phyloP scores from a whole-genome alignment of 2,113 vertebrate genomes.

The Chaenocephalus aceratus region DNA sequence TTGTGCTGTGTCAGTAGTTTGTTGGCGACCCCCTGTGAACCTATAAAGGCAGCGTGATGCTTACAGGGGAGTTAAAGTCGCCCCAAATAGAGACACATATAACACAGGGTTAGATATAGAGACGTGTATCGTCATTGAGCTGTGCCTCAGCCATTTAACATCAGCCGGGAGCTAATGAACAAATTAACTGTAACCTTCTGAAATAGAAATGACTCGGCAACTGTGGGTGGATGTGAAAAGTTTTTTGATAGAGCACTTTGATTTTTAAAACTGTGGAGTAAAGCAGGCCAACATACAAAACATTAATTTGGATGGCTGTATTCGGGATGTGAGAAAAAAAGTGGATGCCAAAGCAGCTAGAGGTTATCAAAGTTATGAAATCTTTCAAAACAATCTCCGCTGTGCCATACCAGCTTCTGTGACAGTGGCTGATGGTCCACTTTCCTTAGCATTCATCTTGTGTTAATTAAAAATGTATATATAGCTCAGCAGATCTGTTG shows the following conservation, averaged over 20 bases:
- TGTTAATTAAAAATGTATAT: no score
- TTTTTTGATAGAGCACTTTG: not conserved
- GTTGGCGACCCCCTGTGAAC: constrained; percentile 53
- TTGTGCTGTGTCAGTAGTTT: constrained; percentile 51
- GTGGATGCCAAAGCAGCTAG: not conserved
- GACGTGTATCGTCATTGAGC: constrained; percentile 18
- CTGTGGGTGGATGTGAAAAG: not conserved
- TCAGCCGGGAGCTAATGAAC: constrained; percentile 32
- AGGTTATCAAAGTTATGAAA: not conserved
- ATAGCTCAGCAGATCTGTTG: no score
- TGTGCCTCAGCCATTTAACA: constrained; percentile 36
- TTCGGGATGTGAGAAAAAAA: not conserved
- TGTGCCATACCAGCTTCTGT: not conserved
- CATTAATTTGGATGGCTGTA: not conserved
- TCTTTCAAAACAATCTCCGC: no score
- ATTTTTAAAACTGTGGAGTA: not conserved
- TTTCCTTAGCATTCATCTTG: no score
- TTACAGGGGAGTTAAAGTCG: constrained; percentile 9
- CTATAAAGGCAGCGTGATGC: constrained; percentile 55
- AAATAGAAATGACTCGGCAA: constrained; percentile 35
- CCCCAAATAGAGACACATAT: constrained; percentile 57
- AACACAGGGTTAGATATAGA: constrained; percentile 30
- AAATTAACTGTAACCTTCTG: constrained; percentile 41
- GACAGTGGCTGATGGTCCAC: no score
- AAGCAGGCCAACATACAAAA: not conserved